These are phyloP conservation scores for Apolygus lucorum DNA, from an alignment of 1,140 invertebrate species.

Conservation along the genomic window DNA sequence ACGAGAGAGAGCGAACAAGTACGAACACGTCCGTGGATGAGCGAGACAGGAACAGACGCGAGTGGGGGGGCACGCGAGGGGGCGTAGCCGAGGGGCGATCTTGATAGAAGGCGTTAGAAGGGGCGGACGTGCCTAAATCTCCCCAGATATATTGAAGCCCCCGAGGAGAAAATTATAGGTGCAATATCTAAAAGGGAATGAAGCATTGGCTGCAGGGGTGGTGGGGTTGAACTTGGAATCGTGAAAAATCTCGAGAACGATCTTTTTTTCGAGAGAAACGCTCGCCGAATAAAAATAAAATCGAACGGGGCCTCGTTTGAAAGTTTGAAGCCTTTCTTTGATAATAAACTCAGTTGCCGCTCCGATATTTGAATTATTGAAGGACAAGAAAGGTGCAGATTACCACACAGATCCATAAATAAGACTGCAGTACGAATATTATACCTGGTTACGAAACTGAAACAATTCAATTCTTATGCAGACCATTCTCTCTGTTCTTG, in stretches of 20 bases:
- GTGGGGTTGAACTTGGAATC: not conserved
- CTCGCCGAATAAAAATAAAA: not conserved
- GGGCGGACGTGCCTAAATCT: slow-evolving; percentile 11
- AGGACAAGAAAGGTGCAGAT: too few species aligned
- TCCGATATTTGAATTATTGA: too few species aligned
- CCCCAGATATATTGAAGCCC: not conserved
- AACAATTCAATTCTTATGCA: too few species aligned
- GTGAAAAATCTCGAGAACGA: slow-evolving; percentile 1
- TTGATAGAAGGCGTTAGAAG: slow-evolving; percentile 12
- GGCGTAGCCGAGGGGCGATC: slow-evolving; percentile 15
- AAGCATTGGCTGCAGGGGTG: not conserved
- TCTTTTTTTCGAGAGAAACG: not conserved
- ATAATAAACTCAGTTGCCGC: too few species aligned
- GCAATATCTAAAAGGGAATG: not conserved
- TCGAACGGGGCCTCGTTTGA: not conserved
- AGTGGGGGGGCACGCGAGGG: slow-evolving; percentile 11
- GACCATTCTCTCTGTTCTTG: too few species aligned
- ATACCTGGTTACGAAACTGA: too few species aligned
- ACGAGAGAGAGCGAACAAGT: too few species aligned
- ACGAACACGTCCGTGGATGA: too few species aligned
- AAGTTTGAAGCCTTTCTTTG: too few species aligned
- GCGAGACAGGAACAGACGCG: not conserved
- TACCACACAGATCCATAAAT: too few species aligned
- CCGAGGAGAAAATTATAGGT: slow-evolving; percentile 14
- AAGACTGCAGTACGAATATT: too few species aligned